Percentiles rank a stretch among this genome's conserved stretches.
phyloP scores from a whole-genome alignment of 2,113 vertebrate genomes.

The Phocoena sinus region DNA sequence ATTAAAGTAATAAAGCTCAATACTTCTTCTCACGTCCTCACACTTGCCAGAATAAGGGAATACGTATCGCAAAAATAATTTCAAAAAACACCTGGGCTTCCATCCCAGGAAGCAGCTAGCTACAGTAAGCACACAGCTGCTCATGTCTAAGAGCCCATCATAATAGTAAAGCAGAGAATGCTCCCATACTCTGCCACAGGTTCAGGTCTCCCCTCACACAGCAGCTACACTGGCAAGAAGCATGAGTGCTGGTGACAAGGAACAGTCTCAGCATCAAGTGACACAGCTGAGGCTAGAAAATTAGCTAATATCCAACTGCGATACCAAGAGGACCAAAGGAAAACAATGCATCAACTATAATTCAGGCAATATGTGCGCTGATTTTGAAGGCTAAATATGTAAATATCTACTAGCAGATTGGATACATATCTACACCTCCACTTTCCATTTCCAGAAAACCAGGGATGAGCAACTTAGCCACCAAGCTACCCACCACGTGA shows the following conservation, averaged over 20 bases:
- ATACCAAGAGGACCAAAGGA: not conserved
- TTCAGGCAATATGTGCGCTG: not conserved
- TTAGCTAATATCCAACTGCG: not conserved
- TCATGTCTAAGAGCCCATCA: not conserved
- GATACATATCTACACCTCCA: not conserved
- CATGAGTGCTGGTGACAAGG: not conserved
- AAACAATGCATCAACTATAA: not conserved
- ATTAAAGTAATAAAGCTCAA: conserved; percentile 11
- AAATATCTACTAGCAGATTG: not conserved
- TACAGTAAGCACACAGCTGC: not conserved
- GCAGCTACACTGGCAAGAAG: not conserved
- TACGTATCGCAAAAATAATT: conserved; percentile 14
- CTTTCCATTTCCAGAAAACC: not conserved
- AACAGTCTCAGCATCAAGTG: not conserved
- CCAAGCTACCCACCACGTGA: not conserved
- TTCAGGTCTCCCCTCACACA: not conserved
- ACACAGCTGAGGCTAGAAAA: not conserved
- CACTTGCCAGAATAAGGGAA: not conserved
- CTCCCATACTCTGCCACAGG: not conserved
- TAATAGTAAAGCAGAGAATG: not conserved
- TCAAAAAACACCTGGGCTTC: not conserved
- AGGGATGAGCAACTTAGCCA: not conserved
- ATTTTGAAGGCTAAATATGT: not conserved
- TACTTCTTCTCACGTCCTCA: not conserved
- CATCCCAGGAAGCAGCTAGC: not conserved